Percentiles rank a stretch among this genome's conserved stretches.
These are phyloP conservation scores for Myopa testacea DNA, from an alignment of 2,888 invertebrate genomes.

Conservation along the genomic window DNA sequence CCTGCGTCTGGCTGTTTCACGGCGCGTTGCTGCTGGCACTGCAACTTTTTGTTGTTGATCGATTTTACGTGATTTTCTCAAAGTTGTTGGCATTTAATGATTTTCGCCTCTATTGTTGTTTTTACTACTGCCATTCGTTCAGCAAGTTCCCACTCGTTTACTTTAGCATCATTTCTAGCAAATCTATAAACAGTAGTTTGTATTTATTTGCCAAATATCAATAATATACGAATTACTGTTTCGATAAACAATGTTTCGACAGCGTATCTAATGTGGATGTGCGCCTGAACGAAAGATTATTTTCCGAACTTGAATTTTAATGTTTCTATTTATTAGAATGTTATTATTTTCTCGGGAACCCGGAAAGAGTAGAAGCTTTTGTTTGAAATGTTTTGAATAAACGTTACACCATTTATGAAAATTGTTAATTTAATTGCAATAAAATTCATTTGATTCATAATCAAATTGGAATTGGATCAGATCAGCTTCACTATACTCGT, in stretches of 20 bases:
- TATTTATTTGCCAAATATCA: slow-evolving; percentile 62
- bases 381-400: too few species aligned
- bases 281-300: slow-evolving; percentile 12
- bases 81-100: slow-evolving; percentile 65
- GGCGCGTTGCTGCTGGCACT: slow-evolving; percentile 35
- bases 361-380: too few species aligned
- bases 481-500: too few species aligned
- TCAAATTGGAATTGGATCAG: too few species aligned
- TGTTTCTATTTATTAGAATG: not conserved
- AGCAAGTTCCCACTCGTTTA: slow-evolving; percentile 28
- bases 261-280: slow-evolving; percentile 34
- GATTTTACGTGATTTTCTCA: slow-evolving; percentile 67
- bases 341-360: not conserved
- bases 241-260: slow-evolving; percentile 54
- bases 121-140: slow-evolving; percentile 33
- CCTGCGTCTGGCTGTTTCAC: slow-evolving; percentile 45
- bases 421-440: too few species aligned
- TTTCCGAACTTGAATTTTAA: not conserved
- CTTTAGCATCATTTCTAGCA: slow-evolving; percentile 42
- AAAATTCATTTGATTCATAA: too few species aligned
- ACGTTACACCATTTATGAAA: too few species aligned
- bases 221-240: slow-evolving; percentile 60
- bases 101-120: slow-evolving; percentile 47
- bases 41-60: slow-evolving; percentile 66
- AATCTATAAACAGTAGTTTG: slow-evolving; percentile 48